A percentile compares a stretch with the other conserved stretches of the same genome.
phyloP scores from a whole-genome alignment of 2,888 invertebrate genomes.

The Chymomyza fuscimana region DNA sequence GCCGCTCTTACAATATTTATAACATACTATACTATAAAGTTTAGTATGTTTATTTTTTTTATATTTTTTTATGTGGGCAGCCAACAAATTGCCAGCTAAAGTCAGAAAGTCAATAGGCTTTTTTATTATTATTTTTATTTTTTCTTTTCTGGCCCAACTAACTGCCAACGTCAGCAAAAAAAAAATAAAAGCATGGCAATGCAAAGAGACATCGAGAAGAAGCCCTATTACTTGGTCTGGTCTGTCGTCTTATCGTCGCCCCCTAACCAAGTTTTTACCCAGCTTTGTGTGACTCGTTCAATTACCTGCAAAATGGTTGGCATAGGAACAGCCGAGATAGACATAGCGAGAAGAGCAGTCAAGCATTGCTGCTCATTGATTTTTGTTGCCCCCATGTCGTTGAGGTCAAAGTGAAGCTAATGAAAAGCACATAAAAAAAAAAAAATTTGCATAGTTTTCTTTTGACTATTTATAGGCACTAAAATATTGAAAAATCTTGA shows the following conservation, averaged over 20 bases:
- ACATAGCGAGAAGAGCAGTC: not conserved
- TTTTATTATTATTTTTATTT: not conserved
- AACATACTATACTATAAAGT: not conserved
- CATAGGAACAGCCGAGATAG: not conserved
- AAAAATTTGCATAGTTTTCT: constrained; percentile 35
- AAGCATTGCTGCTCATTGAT: constrained; percentile 9
- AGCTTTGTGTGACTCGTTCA: constrained; percentile 7
- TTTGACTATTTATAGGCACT: constrained; percentile 26
- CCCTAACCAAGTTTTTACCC: not conserved
- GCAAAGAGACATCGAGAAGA: constrained; percentile 32
- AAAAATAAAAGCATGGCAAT: constrained; percentile 15
- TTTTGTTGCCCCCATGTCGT: constrained; percentile 23
- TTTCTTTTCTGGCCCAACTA: not conserved
- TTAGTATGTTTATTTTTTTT: not conserved
- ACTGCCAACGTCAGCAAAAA: constrained; percentile 8
- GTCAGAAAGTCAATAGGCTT: constrained; percentile 8
- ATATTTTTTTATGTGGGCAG: constrained; percentile 58
- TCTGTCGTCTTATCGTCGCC: constrained; percentile 13
- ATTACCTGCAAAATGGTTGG: constrained; percentile 40
- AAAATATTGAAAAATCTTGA: not conserved
- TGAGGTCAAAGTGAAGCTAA: constrained; percentile 62
- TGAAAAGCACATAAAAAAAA: constrained; percentile 53
- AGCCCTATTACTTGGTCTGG: constrained; percentile 65
- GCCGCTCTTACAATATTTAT: constrained; percentile 42
- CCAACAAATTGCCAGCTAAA: constrained; percentile 22